These are phyloP conservation scores for Epinephelus malabaricus DNA, from an alignment of 2,797 vertebrate species.

Conservation along the genomic window DNA sequence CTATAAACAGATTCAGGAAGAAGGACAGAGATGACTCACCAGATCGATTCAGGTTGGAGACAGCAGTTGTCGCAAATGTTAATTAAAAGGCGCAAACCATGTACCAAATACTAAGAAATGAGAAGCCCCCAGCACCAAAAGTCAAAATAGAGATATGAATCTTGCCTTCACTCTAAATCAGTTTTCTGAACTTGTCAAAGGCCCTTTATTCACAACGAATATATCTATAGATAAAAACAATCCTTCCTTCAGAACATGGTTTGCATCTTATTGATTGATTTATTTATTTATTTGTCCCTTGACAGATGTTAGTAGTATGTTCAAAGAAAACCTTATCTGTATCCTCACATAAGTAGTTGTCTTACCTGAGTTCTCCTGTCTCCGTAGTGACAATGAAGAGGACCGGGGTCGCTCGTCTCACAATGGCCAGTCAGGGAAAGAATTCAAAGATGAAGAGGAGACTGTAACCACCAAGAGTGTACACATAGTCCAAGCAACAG, in stretches of 20 bases:
- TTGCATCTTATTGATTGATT: neutral
- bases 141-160: neutral
- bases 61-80: neutral
- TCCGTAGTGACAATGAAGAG: slow-evolving; percentile 92
- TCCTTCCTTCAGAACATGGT: neutral
- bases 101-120: neutral
- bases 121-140: neutral
- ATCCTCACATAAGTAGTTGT: neutral
- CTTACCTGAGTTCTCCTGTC: neutral
- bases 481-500: slow-evolving; percentile 95
- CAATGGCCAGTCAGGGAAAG: slow-evolving; percentile 88
- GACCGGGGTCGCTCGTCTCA: slow-evolving; percentile 86
- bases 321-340: neutral
- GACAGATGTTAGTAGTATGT: neutral
- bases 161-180: neutral
- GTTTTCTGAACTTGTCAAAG: slow-evolving; percentile 1
- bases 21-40: slow-evolving; percentile 97
- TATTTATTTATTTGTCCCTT: neutral
- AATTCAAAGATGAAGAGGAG: slow-evolving; percentile 98
- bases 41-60: slow-evolving; percentile 92
- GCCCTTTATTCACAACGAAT: neutral
- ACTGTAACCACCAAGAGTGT: slow-evolving; percentile 95
- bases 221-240: neutral
- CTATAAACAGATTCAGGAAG: slow-evolving; percentile 96
- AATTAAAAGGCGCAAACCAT: neutral